Evolutionary conservation across 1,140 invertebrate genomes (phyloP), one percentile per base, ranked within the genome.

Genomic region (Saccostrea glomerata): DNA sequence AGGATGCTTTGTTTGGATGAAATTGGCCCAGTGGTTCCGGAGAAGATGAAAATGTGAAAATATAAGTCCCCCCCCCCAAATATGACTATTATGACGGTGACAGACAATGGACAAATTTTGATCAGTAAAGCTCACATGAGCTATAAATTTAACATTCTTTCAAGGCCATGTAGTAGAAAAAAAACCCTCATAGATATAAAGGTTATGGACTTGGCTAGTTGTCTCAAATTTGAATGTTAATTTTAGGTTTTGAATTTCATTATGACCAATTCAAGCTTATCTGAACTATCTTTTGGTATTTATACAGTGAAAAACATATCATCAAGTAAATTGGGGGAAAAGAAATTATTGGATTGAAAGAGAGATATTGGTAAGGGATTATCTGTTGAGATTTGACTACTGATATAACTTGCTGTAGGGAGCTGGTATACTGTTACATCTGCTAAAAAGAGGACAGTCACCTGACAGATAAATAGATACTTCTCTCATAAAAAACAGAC

Each of bases 391-490:
- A 30, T 30, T 11, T 36, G 70, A 36, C 30, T 25, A 77, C 25
- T 77, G 23, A 77, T 15, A 23, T 25, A 25, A 47, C 70, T 25
- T 30, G 70, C 23, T 25, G 12, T 25, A 36, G 25, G 70, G 30
- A 77, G 30, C 4, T 77, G 25, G 70, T 77, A 77, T 77, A 36
- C 25, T 77, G 12, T 77, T 77, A 77, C 70, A 77, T 4, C 13
- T 77, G 12, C 30, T 30, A 25, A 77, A 30, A 77, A 77, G 66
- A 23, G 70, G 70, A 77, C 70, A 30, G 70, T 77, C 70, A 77
- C 70, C 70, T 77, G 58, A 6, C 5, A 77, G 12, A 77, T 30
- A 77, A 20, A 77, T 77, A 36, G 70, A 30, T 25, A 11, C 23
- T 30, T 15, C 30, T 20, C 2, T 36, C 70, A 77, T 15, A 77